These are phyloP conservation scores for Callionymus lyra DNA, from an alignment of 2,113 vertebrate genomes.

Conservation along the genomic window DNA sequence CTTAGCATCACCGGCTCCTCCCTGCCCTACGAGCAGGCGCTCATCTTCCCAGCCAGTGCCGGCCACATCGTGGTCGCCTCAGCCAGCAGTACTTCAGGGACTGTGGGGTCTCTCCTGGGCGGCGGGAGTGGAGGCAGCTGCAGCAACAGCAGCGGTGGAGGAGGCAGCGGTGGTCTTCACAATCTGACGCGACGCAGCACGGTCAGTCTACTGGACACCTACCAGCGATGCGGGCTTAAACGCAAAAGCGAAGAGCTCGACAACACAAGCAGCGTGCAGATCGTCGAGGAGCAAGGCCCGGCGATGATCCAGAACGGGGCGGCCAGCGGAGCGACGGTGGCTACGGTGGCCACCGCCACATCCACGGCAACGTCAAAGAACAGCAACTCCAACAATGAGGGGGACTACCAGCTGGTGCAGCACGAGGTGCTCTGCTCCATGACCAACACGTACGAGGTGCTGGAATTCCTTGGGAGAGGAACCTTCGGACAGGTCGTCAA, in stretches of 20 bases:
- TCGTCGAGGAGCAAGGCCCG: slow-evolving; percentile 85
- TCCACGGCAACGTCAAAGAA: slow-evolving; percentile 94
- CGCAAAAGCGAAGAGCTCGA: slow-evolving; percentile 97
- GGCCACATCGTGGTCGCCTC: slow-evolving; percentile 91
- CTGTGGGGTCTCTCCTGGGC: slow-evolving; percentile 76
- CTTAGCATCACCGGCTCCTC: slow-evolving; percentile 81
- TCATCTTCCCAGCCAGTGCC: slow-evolving; percentile 88
- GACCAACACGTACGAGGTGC: slow-evolving; percentile 96
- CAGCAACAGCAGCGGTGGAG: slow-evolving; percentile 71
- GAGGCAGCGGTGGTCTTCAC: slow-evolving; percentile 73
- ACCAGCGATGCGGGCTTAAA: slow-evolving; percentile 99
- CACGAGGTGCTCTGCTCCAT: slow-evolving; percentile 98
- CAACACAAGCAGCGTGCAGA: slow-evolving; percentile 92
- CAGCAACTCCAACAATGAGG: slow-evolving; percentile 91
- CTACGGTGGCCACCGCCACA: slow-evolving; percentile 81
- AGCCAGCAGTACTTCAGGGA: slow-evolving; percentile 83
- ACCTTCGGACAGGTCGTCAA: slow-evolving; percentile 98
- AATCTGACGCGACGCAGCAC: slow-evolving; percentile 98
- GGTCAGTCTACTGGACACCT: slow-evolving; percentile 95
- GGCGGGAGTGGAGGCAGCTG: slow-evolving; percentile 78
- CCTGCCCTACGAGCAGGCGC: slow-evolving; percentile 91
- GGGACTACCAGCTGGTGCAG: slow-evolving; percentile 96
- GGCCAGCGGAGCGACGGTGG: slow-evolving; percentile 79
- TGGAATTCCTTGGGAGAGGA: slow-evolving; percentile 93
- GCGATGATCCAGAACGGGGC: slow-evolving; percentile 89